phyloP scores from a whole-genome alignment of 2,113 vertebrate species.

The Phalacrocorax brasilianus region DNA sequence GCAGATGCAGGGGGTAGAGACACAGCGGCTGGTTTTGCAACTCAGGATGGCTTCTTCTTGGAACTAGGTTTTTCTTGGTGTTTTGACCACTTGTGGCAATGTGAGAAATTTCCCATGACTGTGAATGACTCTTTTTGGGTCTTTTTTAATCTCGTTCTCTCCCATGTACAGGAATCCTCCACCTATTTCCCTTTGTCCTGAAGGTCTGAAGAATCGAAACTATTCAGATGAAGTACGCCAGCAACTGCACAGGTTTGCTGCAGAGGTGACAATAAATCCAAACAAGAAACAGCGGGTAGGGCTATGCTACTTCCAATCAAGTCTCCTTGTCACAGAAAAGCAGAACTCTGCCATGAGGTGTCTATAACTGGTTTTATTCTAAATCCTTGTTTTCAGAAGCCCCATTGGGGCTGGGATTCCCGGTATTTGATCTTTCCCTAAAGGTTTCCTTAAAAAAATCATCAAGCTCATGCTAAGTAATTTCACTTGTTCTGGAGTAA shows the following conservation, averaged over 20 bases:
- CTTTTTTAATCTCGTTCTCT: neutral
- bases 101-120: neutral
- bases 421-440: neutral
- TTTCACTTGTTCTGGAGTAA: neutral
- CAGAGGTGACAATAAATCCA: conserved; percentile 51
- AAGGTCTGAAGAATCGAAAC: conserved; percentile 53
- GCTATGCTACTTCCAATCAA: neutral
- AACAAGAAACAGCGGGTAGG: conserved; percentile 64
- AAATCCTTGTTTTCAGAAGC: neutral
- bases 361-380: neutral
- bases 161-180: conserved; percentile 66
- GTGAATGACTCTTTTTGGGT: neutral
- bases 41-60: neutral
- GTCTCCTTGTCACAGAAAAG: neutral
- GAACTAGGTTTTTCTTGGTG: neutral
- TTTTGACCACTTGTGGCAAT: neutral
- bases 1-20: neutral
- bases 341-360: neutral
- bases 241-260: conserved; percentile 51
- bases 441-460: neutral
- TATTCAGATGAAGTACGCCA: conserved; percentile 40
- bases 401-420: neutral
- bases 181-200: conserved; percentile 62
- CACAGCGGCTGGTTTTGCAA: neutral
- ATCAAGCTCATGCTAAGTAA: neutral